Conservation (phyloP, 2,797 vertebrate genomes). For the Arctocebus calabarensis region DNA sequence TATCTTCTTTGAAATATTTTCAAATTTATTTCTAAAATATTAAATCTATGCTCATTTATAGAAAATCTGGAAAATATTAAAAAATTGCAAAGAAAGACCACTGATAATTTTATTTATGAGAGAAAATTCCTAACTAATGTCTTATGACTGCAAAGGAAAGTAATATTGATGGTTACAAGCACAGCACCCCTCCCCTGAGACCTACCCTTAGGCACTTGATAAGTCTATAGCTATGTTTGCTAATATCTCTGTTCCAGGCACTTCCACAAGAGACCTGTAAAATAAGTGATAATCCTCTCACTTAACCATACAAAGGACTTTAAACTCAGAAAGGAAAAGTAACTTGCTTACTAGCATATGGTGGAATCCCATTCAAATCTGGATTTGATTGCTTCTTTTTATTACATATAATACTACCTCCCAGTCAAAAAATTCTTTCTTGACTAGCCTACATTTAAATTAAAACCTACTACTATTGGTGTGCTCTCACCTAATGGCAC, state of each 20-base stretch:
- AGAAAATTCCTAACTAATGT: not conserved
- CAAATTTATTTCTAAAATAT: not conserved
- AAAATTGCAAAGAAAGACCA: not conserved
- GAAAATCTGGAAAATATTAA: not conserved
- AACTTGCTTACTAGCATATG: not conserved
- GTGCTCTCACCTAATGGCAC: no score
- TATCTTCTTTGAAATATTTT: not conserved
- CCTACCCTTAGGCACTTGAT: not conserved
- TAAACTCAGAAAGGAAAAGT: not conserved
- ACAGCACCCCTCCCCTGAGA: not conserved
- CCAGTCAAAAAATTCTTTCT: not conserved
- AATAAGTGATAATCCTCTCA: not conserved
- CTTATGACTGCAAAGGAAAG: not conserved
- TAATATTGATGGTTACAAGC: not conserved
- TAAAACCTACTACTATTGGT: not conserved
- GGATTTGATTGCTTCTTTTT: not conserved
- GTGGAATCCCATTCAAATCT: not conserved
- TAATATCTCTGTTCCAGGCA: not conserved
- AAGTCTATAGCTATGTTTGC: not conserved
- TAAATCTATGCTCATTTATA: not conserved
- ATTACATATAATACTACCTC: not conserved
- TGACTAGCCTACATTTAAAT: not conserved
- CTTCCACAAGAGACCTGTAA: not conserved
- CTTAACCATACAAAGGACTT: not conserved
- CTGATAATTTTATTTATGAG: not conserved